phyloP scores from a whole-genome alignment of 2,113 vertebrate genomes.

The Acinonyx jubatus region DNA sequence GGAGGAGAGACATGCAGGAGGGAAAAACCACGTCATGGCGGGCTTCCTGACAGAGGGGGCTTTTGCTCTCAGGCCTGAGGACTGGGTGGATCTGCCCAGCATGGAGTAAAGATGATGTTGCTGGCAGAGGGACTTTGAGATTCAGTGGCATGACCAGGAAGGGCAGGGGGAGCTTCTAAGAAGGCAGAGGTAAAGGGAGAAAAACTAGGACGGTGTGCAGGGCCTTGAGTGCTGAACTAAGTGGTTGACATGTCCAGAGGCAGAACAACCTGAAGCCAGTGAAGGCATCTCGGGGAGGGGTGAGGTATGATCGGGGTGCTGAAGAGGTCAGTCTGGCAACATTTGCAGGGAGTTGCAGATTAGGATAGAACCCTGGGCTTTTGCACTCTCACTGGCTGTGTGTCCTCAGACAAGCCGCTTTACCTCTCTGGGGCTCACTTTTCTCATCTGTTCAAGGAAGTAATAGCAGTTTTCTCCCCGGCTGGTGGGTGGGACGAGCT shows the following conservation, averaged over 20 bases:
- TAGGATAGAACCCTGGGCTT: background rate
- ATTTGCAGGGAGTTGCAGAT: background rate
- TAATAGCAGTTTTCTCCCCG: background rate
- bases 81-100: background rate
- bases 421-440: background rate
- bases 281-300: background rate
- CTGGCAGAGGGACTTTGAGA: background rate
- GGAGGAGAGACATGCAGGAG: background rate
- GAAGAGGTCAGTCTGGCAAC: background rate
- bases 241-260: background rate
- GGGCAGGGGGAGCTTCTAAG: background rate
- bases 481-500: background rate
- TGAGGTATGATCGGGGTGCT: background rate
- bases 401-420: background rate
- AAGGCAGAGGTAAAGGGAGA: background rate
- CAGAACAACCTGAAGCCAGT: background rate
- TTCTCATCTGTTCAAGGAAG: background rate
- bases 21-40: fast-evolving
- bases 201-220: background rate
- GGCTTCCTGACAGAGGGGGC: background rate
- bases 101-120: background rate
- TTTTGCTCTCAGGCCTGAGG: background rate
- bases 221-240: background rate
- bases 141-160: background rate
- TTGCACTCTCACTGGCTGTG: background rate